A percentile compares a stretch with the other conserved stretches of the same genome.
phyloP scores from a whole-genome alignment of 1,140 invertebrate genomes.

The Drosophila persimilis region DNA sequence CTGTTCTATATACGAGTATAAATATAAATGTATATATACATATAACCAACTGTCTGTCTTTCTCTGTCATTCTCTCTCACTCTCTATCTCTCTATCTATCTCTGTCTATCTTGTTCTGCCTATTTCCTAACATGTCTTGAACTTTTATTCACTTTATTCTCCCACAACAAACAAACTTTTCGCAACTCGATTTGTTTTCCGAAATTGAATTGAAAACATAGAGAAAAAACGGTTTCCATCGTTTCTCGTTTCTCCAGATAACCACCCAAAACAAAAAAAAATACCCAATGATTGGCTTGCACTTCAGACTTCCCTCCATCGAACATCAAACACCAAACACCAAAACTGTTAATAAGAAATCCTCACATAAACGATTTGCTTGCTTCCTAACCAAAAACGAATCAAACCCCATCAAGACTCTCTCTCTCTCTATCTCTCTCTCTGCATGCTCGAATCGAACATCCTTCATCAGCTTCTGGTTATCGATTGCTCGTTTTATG shows the following conservation, averaged over 20 bases:
- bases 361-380: conserved; percentile 14
- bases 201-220: conserved; percentile 39
- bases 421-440: too few relatives aligned
- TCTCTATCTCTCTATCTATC: conserved; percentile 6
- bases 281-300: conserved; percentile 38
- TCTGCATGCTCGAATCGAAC: conserved; percentile 18
- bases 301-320: not conserved
- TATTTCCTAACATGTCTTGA: conserved; percentile 39
- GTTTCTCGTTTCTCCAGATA: not conserved
- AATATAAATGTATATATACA: not conserved
- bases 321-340: too few relatives aligned
- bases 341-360: conserved; percentile 14
- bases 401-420: not conserved
- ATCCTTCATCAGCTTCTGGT: conserved; percentile 7
- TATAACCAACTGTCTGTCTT: conserved; percentile 8
- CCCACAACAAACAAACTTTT: conserved; percentile 39
- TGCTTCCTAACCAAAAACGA: conserved; percentile 17
- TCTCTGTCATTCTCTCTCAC: conserved; percentile 10
- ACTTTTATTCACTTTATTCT: conserved; percentile 42
- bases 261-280: not conserved
- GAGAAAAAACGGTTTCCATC: conserved; percentile 10
- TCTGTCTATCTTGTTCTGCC: conserved; percentile 35
- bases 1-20: too few relatives aligned
- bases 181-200: conserved; percentile 24
- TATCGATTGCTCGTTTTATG: conserved; percentile 31